These are phyloP conservation scores for Eumaeus atala DNA, from an alignment of 1,140 invertebrate species.

Conservation along the genomic window DNA sequence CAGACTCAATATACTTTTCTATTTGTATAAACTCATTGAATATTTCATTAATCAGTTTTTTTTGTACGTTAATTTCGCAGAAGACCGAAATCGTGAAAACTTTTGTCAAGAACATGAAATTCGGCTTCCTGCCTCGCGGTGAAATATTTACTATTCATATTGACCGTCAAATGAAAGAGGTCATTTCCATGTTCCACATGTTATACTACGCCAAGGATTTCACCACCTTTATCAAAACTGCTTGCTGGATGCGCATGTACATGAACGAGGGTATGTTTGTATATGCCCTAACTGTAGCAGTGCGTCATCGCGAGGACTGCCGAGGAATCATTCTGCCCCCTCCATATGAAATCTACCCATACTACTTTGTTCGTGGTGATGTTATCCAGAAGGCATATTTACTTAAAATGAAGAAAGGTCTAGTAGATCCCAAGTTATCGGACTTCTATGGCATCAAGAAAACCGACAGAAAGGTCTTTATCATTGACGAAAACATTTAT, in stretches of 20 bases:
- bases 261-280: conserved; percentile 79
- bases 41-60: too few species aligned
- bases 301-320: conserved; percentile 78
- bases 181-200: conserved; percentile 79
- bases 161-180: conserved; percentile 77
- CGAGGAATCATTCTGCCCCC: conserved; percentile 77
- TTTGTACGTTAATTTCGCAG: too few species aligned
- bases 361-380: conserved; percentile 76
- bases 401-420: conserved; percentile 71
- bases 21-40: too few species aligned
- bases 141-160: conserved; percentile 78
- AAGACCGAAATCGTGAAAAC: conserved; percentile 76
- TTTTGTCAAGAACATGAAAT: conserved; percentile 74
- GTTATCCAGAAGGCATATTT: conserved; percentile 77
- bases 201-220: conserved; percentile 81
- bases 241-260: conserved; percentile 78
- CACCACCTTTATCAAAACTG: conserved; percentile 75
- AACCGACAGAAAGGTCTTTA: conserved; percentile 53
- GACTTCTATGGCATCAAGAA: conserved; percentile 65
- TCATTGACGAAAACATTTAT: conserved; percentile 61
- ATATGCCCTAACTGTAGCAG: conserved; percentile 76
- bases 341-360: conserved; percentile 80
- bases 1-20: not conserved
- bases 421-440: conserved; percentile 51
- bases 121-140: conserved; percentile 74